phyloP scores from a whole-genome alignment of 2,797 vertebrate species.

The Parauchenoglanis ngamensis region DNA sequence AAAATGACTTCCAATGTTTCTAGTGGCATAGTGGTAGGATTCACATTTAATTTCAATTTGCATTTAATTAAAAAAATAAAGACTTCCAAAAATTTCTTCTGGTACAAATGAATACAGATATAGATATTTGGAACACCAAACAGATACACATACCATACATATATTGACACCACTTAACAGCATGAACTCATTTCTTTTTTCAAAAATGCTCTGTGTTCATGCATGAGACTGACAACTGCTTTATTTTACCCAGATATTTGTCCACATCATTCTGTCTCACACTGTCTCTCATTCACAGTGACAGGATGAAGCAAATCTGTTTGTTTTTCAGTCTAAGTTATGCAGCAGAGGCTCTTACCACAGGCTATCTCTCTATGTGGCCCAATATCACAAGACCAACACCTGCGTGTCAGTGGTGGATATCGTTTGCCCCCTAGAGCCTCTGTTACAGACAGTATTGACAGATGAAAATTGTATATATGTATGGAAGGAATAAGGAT shows the following conservation, averaged over 20 bases:
- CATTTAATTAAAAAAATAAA: no score
- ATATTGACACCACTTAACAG: neutral
- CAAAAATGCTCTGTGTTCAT: constrained; percentile 3
- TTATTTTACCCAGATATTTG: neutral
- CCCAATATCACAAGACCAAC: constrained; percentile 55
- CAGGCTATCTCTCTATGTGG: constrained; percentile 57
- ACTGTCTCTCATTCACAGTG: constrained; percentile 24
- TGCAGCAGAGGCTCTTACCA: constrained; percentile 15
- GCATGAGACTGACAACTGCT: constrained; percentile 17
- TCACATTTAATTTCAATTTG: neutral
- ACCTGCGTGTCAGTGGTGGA: constrained; percentile 17
- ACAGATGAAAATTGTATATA: constrained; percentile 57
- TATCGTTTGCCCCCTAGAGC: constrained; percentile 6
- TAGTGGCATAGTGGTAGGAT: neutral
- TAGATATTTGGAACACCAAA: neutral
- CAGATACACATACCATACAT: neutral
- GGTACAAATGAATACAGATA: neutral
- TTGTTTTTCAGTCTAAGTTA: constrained; percentile 50
- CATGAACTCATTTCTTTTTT: neutral
- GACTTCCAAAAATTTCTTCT: neutral
- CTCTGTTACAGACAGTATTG: constrained; percentile 46
- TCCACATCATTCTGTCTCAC: neutral
- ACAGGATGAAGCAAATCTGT: constrained; percentile 39
- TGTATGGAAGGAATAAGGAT: neutral
- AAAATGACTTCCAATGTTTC: neutral